Percentiles rank a stretch among this genome's conserved stretches.
These are phyloP conservation scores for Thecocarcelia acutangulata DNA, from an alignment of 2,888 invertebrate genomes.

Conservation along the genomic window DNA sequence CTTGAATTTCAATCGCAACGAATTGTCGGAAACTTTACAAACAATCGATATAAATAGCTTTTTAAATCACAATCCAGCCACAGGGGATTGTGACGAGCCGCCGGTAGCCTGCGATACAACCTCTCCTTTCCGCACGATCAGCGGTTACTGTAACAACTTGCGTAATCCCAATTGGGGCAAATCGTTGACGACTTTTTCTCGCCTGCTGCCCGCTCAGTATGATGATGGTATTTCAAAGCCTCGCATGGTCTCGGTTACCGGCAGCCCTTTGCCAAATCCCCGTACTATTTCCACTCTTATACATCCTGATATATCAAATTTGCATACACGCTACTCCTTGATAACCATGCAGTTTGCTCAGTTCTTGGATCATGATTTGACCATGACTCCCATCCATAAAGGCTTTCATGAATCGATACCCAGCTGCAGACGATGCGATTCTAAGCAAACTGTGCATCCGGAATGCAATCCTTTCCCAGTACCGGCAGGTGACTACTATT, in stretches of 20 bases:
- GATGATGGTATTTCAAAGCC: conserved; percentile 94
- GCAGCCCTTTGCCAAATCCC: conserved; percentile 91
- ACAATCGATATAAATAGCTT: conserved; percentile 90
- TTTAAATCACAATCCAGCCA: conserved; percentile 82
- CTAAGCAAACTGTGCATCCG: conserved; percentile 92
- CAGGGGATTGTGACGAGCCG: conserved; percentile 85
- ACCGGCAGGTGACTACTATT: conserved; percentile 93
- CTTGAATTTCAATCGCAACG: conserved; percentile 83
- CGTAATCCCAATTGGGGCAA: conserved; percentile 91
- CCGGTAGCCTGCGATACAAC: conserved; percentile 87
- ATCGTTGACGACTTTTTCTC: conserved; percentile 91
- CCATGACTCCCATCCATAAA: conserved; percentile 95
- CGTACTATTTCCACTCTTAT: conserved; percentile 92
- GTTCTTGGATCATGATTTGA: conserved; percentile 96
- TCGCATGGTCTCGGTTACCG: conserved; percentile 87
- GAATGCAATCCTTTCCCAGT: conserved; percentile 97
- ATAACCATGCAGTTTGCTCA: conserved; percentile 98
- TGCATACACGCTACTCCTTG: conserved; percentile 92
- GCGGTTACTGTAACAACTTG: conserved; percentile 94
- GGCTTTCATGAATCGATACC: conserved; percentile 95
- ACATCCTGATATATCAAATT: conserved; percentile 94
- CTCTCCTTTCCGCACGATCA: conserved; percentile 86
- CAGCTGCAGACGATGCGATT: conserved; percentile 94
- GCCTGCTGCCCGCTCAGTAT: conserved; percentile 92
- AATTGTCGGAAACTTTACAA: conserved; percentile 89